A percentile compares a stretch with the other conserved stretches of the same genome.
Conservation (phyloP, 2,113 vertebrate genomes). For the Lutjanus erythropterus region DNA sequence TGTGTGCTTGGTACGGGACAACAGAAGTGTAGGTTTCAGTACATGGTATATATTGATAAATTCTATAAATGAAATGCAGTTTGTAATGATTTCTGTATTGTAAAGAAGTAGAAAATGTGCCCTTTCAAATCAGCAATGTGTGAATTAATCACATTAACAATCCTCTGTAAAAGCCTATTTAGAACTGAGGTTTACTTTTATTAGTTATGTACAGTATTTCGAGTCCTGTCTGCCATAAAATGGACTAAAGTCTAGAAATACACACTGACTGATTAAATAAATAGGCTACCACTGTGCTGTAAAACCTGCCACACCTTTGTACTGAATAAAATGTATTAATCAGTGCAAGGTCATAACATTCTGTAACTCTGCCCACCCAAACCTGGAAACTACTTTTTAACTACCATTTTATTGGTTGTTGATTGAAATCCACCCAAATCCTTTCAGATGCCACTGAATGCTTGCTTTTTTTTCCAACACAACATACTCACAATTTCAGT, state of each 20-base stretch:
- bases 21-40: no score
- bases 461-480: background rate
- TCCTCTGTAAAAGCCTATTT: background rate
- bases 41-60: no score
- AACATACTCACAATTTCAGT: conserved; percentile 5
- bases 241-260: no score
- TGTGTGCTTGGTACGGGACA: no score
- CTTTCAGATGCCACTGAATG: background rate
- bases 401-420: background rate
- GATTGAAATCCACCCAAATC: background rate
- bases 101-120: background rate
- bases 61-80: no score
- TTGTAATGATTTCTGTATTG: background rate
- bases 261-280: background rate
- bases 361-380: background rate
- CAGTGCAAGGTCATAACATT: background rate
- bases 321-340: background rate
- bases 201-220: no score
- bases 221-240: no score
- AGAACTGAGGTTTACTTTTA: background rate
- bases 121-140: background rate
- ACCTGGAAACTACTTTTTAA: background rate
- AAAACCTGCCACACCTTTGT: background rate
- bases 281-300: no score
- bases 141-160: background rate